Evolutionary conservation across 2,888 invertebrate species (phyloP).

Genomic region (Drosophila koepferae): DNA sequence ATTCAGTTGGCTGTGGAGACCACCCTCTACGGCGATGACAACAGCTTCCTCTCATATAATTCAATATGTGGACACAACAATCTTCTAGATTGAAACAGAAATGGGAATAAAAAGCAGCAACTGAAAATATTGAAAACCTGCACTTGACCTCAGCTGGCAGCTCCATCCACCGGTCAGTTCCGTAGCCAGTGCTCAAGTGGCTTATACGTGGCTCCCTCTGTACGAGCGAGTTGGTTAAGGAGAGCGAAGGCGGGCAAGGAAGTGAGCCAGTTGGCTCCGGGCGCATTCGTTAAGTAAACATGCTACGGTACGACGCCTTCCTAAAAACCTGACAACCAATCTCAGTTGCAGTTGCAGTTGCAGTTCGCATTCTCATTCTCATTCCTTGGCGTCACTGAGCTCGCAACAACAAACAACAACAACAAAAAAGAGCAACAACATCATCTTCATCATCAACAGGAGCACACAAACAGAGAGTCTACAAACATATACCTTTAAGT

Average conservation of each 20-base stretch:
- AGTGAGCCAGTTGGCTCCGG: slow-evolving; percentile 29
- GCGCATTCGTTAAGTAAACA: slow-evolving; percentile 78
- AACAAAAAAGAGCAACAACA: slow-evolving; percentile 32
- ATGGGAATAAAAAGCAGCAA: slow-evolving; percentile 24
- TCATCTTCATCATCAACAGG: slow-evolving; percentile 58
- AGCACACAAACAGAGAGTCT: slow-evolving; percentile 45
- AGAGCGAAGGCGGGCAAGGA: not conserved
- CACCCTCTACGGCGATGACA: slow-evolving; percentile 36
- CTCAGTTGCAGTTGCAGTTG: slow-evolving; percentile 39
- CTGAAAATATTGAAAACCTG: slow-evolving; percentile 53
- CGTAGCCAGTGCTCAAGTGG: slow-evolving; percentile 67
- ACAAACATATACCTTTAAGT: not conserved
- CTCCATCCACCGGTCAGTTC: slow-evolving; percentile 54
- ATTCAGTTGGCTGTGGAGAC: not conserved
- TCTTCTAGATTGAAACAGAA: slow-evolving; percentile 57
- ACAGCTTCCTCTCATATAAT: slow-evolving; percentile 71
- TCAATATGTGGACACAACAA: slow-evolving; percentile 54
- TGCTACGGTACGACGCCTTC: slow-evolving; percentile 79
- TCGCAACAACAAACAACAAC: slow-evolving; percentile 33
- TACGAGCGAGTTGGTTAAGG: not conserved
- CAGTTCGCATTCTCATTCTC: slow-evolving; percentile 31
- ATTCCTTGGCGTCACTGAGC: slow-evolving; percentile 61
- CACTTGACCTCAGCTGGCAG: slow-evolving; percentile 70
- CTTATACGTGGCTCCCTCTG: slow-evolving; percentile 60
- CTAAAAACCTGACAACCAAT: slow-evolving; percentile 67